Base-by-base conservation (phyloP, 2,113 vertebrate genomes). In the Festucalex cinctus region DNA sequence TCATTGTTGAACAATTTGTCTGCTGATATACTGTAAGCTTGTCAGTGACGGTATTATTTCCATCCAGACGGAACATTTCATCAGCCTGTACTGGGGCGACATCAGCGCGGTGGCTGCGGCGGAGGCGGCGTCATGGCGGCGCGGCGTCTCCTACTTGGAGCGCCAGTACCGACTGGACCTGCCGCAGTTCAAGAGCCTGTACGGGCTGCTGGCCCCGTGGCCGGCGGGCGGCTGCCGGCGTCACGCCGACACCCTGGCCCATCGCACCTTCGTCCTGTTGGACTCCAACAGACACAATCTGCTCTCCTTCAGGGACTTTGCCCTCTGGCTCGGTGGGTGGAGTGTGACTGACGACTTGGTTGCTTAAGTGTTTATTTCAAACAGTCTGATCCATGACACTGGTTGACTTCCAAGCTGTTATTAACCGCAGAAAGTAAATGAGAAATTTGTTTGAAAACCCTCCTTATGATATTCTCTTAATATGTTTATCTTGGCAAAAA, bases 121-220 rank as follows among this genome's bases (percentile, higher is more conserved):
- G 0, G 83, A 84, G 73, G 83, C 64, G 58, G 80, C 86, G 0
- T 78, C 81, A 2, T 89, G 88, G 16, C 85, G 82, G 16, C 86
- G 90, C 6, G 91, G 94, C 0, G 92, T 94, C 81, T 91, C 93
- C 1, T 96, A 93, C 0, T 78, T 90, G 0, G 95, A 97, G 78
- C 94, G 96, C 62, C 95, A 94, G 84, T 98, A 98, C 88, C 92
- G 92, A 61, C 91, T 98, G 61, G 96, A 96, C 4, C 88, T 91
- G 14, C 89, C 69, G 43, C 97, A 98, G 91, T 98, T 98, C 17
- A 60, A 90, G 12, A 90, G 91, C 81, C 93, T 98, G 9, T 98
- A 93, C 62, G 88, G 85, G 74, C 90, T 96, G 68, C 82, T 97
- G 66, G 89, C 88, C 0, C 95, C 95, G 0, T 98, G 96, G 97